A percentile compares a stretch with the other conserved stretches of the same genome.
Evolutionary conservation across 1,140 invertebrate species (phyloP).

Genomic region (Drosophila setifemur): DNA sequence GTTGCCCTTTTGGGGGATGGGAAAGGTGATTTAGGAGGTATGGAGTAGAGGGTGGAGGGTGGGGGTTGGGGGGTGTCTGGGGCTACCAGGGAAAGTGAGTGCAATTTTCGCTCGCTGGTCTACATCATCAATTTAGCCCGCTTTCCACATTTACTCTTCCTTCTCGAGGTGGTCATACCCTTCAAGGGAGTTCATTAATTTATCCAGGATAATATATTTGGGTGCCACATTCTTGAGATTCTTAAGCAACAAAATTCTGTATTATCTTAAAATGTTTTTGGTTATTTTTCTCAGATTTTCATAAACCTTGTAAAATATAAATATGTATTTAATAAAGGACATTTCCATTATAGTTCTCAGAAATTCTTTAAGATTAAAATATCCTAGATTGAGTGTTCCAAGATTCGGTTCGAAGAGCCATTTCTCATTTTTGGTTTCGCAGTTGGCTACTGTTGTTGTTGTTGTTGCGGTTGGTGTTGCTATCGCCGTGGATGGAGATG

Average conservation of each 20-base stretch:
- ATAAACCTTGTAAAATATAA: not conserved
- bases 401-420: not conserved
- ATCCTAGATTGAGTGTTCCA: not conserved
- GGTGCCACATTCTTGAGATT: no score
- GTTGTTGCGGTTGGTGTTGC: constrained; percentile 28
- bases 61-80: not conserved
- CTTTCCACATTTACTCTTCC: not conserved
- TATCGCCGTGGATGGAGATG: constrained; percentile 16
- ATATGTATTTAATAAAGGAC: not conserved
- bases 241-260: no score
- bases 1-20: not conserved
- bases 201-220: no score
- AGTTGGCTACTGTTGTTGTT: constrained; percentile 23
- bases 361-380: no score
- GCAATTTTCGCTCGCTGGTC: constrained; percentile 68
- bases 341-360: not conserved
- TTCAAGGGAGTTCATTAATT: not conserved
- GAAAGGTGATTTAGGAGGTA: not conserved
- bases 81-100: constrained; percentile 61
- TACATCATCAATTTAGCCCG: constrained; percentile 72
- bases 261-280: not conserved
- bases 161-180: not conserved
- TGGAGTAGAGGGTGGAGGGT: not conserved
- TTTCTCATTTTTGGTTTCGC: constrained; percentile 3
- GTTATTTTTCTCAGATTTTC: not conserved